These are phyloP conservation scores for Dipodomys merriami DNA, from an alignment of 2,113 vertebrate genomes.

Conservation along the genomic window DNA sequence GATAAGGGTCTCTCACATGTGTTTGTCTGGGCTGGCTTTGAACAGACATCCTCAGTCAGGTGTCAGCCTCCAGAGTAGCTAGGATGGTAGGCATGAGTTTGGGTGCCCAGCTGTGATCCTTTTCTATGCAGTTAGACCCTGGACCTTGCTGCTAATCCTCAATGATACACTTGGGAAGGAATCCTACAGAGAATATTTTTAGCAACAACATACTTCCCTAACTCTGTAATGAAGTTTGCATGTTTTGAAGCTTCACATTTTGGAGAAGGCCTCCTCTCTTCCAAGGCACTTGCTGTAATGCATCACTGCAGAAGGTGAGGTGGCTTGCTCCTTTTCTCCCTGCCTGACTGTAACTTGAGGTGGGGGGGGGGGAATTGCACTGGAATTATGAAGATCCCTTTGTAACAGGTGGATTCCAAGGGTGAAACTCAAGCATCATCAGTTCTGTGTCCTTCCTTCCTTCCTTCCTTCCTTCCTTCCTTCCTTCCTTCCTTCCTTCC, in stretches of 20 bases:
- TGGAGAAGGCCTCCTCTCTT: constrained; percentile 32
- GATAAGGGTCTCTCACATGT: no score
- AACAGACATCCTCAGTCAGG: no score
- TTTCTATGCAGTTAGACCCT: neutral
- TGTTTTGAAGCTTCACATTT: constrained; percentile 34
- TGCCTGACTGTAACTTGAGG: neutral
- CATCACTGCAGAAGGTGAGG: neutral
- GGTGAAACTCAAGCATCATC: constrained; percentile 43
- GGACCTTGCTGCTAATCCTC: neutral
- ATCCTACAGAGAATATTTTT: constrained; percentile 53
- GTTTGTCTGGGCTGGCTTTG: no score
- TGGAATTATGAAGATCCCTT: neutral
- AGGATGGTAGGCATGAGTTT: no score
- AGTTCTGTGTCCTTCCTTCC: neutral
- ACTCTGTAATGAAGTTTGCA: constrained; percentile 39
- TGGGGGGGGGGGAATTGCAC: neutral
- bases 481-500: no score
- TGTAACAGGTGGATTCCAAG: constrained; percentile 6
- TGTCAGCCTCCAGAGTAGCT: no score
- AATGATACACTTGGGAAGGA: constrained; percentile 17
- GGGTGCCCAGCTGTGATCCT: neutral
- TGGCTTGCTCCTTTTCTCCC: neutral
- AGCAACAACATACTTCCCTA: constrained; percentile 43
- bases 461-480: no score
- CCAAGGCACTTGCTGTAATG: neutral